Percentiles rank a stretch among this genome's conserved stretches.
Conservation (phyloP, 2,113 vertebrate species). For the Tursiops truncatus region DNA sequence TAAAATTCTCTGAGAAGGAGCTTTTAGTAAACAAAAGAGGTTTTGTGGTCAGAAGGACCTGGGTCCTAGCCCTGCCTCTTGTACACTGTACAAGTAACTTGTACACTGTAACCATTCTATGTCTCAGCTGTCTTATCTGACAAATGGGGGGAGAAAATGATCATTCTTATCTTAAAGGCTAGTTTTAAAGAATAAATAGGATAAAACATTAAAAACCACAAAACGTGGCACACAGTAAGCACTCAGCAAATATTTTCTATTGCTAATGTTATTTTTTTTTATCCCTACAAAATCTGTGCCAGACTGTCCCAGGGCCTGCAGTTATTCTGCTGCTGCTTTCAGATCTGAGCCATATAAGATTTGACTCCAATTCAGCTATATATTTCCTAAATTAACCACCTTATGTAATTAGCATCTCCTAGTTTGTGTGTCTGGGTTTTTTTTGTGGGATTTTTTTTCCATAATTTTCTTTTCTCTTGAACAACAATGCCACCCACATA, state of each 20-base stretch:
- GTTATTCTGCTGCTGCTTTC: slow-evolving; percentile 33
- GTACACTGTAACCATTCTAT: not conserved
- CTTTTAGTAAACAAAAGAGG: not conserved
- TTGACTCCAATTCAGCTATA: not conserved
- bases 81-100: not conserved
- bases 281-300: not conserved
- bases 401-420: slow-evolving; percentile 64
- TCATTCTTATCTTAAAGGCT: not conserved
- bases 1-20: not conserved
- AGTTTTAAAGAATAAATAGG: not conserved
- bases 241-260: not conserved
- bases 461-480: slow-evolving; percentile 68
- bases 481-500: slow-evolving; percentile 61
- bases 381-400: slow-evolving; percentile 65
- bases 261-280: not conserved
- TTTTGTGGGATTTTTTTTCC: not conserved
- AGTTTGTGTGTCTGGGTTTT: not conserved
- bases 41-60: not conserved
- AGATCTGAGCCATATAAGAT: not conserved
- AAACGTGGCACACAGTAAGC: not conserved
- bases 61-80: not conserved
- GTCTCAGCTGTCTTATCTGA: not conserved
- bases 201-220: not conserved
- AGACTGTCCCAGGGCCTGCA: not conserved
- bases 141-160: not conserved